Conservation (phyloP, 1,140 invertebrate genomes). For the Hyposmocoma kahamanoa region DNA sequence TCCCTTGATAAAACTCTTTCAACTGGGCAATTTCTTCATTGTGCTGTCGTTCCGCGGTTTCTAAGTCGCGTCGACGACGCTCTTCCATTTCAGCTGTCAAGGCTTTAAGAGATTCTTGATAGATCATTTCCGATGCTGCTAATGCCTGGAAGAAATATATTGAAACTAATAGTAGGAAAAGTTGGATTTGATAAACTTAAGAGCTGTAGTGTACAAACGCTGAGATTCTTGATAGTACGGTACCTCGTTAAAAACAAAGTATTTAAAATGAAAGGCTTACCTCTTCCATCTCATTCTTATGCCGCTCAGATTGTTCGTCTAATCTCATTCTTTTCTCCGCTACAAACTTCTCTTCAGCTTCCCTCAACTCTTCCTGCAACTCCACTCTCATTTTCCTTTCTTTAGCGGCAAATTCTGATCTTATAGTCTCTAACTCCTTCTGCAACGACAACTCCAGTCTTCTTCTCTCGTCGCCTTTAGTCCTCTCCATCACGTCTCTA, state of each 20-base stretch:
- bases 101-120: constrained; percentile 41
- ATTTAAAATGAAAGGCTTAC: too few relatives aligned
- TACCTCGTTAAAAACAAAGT: too few relatives aligned
- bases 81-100: constrained; percentile 39
- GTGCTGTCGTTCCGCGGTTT: constrained; percentile 38
- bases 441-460: constrained; percentile 53
- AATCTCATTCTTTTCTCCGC: constrained; percentile 69
- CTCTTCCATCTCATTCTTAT: constrained; percentile 72
- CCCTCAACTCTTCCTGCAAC: constrained; percentile 70
- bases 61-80: constrained; percentile 41
- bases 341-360: constrained; percentile 71
- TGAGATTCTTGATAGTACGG: too few relatives aligned
- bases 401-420: constrained; percentile 59
- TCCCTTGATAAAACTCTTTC: constrained; percentile 36
- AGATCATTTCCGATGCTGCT: constrained; percentile 49
- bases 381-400: constrained; percentile 65
- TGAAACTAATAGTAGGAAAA: too few relatives aligned
- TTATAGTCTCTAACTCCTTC: constrained; percentile 57
- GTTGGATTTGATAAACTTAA: too few relatives aligned
- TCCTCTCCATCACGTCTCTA: constrained; percentile 49
- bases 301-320: constrained; percentile 59
- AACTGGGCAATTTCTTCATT: constrained; percentile 56
- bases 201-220: too few relatives aligned
- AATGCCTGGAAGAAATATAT: constrained; percentile 49
- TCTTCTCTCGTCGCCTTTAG: constrained; percentile 54